Conservation (phyloP, 2,797 vertebrate genomes). For the Gallinago stenura region DNA sequence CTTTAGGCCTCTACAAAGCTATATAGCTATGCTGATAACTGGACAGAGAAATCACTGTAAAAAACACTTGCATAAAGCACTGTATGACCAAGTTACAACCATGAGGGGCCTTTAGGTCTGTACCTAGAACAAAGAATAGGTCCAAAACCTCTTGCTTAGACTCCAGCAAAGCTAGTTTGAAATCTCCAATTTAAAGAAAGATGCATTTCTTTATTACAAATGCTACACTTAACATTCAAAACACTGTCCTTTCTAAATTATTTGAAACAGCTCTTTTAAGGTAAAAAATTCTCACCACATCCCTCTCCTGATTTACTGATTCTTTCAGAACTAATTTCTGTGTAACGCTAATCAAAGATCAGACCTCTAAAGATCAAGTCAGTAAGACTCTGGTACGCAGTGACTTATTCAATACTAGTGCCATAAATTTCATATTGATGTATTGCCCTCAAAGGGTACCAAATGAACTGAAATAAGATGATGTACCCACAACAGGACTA, state of each 20-base stretch:
- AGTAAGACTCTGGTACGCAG: neutral
- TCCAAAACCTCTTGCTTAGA: neutral
- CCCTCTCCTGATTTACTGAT: neutral
- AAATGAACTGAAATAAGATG: neutral
- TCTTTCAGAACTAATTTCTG: neutral
- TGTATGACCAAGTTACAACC: neutral
- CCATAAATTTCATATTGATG: neutral
- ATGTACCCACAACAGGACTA: neutral
- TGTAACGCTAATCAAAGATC: neutral
- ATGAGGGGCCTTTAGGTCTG: neutral
- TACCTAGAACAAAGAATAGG: neutral
- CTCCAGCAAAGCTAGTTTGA: neutral
- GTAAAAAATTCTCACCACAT: neutral
- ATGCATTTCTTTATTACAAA: neutral
- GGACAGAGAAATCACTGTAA: neutral
- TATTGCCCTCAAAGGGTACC: accelerated
- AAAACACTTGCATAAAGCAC: neutral
- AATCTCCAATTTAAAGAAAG: neutral
- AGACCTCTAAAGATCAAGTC: neutral
- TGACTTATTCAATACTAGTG: neutral
- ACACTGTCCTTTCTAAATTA: neutral
- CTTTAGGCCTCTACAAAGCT: neutral
- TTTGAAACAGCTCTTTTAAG: neutral
- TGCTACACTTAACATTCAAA: neutral
- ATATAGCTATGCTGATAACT: neutral